phyloP scores from a whole-genome alignment of 1,140 invertebrate genomes.

The Drosophila hydei region DNA sequence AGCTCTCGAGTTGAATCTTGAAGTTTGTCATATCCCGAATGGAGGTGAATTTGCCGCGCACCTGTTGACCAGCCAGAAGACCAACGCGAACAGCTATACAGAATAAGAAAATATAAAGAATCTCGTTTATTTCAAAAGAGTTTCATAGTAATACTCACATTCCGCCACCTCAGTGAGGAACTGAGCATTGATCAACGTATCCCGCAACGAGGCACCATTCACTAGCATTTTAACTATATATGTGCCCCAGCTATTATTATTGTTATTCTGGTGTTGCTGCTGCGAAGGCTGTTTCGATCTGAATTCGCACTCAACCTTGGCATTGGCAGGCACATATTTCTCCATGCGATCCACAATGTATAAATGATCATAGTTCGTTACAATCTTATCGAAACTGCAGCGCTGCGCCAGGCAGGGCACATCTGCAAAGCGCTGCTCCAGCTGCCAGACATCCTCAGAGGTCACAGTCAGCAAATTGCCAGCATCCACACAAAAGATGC shows the following conservation, averaged over 20 bases:
- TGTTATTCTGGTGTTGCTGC: constrained; percentile 11
- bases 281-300: constrained; percentile 40
- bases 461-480: constrained; percentile 88
- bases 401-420: constrained; percentile 88
- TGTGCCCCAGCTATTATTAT: constrained; percentile 7
- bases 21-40: constrained; percentile 77
- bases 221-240: constrained; percentile 70
- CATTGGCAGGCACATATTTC: constrained; percentile 76
- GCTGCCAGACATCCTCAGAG: constrained; percentile 87
- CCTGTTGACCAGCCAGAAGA: constrained; percentile 75
- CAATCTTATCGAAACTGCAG: constrained; percentile 87
- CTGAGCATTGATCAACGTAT: constrained; percentile 59
- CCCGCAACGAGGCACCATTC: constrained; percentile 62
- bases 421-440: constrained; percentile 87
- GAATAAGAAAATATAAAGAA: neutral
- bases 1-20: constrained; percentile 71
- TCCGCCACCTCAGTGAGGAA: constrained; percentile 65
- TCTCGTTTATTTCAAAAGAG: no score
- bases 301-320: constrained; percentile 72
- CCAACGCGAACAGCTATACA: constrained; percentile 63
- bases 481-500: constrained; percentile 90
- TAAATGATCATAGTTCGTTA: constrained; percentile 85
- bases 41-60: constrained; percentile 69
- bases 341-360: constrained; percentile 86
- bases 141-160: constrained; percentile 36